A percentile compares a stretch with the other conserved stretches of the same genome.
phyloP scores from a whole-genome alignment of 2,113 vertebrate genomes.

The Chunga burmeisteri region DNA sequence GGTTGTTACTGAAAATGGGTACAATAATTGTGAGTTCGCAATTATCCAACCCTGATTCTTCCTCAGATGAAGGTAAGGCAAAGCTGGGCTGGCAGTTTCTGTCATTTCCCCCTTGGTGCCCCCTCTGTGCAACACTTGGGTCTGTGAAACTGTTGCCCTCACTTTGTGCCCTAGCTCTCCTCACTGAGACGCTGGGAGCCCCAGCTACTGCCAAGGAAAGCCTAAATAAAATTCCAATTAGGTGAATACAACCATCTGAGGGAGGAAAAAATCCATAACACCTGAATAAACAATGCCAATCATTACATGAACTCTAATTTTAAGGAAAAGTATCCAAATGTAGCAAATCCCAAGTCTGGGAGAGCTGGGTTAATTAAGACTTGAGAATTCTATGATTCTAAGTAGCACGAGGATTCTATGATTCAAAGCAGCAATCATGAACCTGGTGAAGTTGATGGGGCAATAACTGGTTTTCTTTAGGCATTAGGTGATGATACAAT shows the following conservation, averaged over 20 bases:
- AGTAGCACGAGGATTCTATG: neutral
- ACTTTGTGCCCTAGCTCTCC: neutral
- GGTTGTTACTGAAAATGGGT: neutral
- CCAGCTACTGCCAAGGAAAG: neutral
- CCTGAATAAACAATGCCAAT: neutral
- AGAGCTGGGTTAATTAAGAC: neutral
- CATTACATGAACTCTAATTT: neutral
- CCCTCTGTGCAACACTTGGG: neutral
- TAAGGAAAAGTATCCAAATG: neutral
- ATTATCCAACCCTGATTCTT: neutral
- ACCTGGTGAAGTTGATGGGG: neutral
- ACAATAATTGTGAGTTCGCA: neutral
- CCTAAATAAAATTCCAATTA: neutral
- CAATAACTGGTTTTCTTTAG: neutral
- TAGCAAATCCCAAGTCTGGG: neutral
- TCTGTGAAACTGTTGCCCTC: neutral
- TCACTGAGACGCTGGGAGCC: neutral
- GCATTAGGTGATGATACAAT: neutral
- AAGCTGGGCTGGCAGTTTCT: neutral
- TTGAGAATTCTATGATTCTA: neutral
- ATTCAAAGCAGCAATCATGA: neutral
- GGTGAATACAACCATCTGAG: neutral
- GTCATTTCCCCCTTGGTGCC: neutral
- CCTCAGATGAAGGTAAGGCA: neutral
- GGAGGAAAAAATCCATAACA: neutral